These are phyloP conservation scores for Sardina pilchardus DNA, from an alignment of 2,113 vertebrate genomes.

Conservation along the genomic window DNA sequence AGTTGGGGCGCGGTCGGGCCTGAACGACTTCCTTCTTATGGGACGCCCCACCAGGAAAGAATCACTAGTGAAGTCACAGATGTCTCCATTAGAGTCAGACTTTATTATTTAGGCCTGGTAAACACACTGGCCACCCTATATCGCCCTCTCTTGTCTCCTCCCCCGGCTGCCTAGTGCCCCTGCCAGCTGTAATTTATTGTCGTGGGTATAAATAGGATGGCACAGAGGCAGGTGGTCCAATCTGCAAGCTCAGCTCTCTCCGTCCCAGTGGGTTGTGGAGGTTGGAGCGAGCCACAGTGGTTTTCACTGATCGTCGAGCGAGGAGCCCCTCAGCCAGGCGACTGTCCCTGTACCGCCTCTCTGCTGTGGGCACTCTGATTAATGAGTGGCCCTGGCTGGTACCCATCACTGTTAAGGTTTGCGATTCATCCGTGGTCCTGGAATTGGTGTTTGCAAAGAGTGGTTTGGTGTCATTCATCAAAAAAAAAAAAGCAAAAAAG, in stretches of 20 bases:
- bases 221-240: conserved; percentile 69
- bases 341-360: background rate
- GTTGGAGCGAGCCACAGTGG: conserved; percentile 20
- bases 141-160: conserved; percentile 38
- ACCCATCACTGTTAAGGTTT: background rate
- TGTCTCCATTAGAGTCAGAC: conserved; percentile 17
- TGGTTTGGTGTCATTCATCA: background rate
- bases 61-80: background rate
- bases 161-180: conserved; percentile 21
- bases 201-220: conserved; percentile 68
- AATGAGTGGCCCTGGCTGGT: background rate
- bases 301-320: conserved; percentile 3
- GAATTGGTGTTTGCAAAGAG: background rate
- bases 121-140: conserved; percentile 26
- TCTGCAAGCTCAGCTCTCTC: conserved; percentile 60
- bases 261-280: conserved; percentile 38
- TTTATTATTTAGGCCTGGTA: conserved; percentile 5
- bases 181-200: conserved; percentile 62
- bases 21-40: background rate
- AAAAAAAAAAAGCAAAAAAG: background rate
- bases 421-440: background rate
- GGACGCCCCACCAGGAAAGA: background rate
- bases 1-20: too few species aligned
- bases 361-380: background rate
- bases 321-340: conserved; percentile 26